Evolutionary conservation across 1,140 invertebrate genomes (phyloP).

Genomic region (Euschistus heros): DNA sequence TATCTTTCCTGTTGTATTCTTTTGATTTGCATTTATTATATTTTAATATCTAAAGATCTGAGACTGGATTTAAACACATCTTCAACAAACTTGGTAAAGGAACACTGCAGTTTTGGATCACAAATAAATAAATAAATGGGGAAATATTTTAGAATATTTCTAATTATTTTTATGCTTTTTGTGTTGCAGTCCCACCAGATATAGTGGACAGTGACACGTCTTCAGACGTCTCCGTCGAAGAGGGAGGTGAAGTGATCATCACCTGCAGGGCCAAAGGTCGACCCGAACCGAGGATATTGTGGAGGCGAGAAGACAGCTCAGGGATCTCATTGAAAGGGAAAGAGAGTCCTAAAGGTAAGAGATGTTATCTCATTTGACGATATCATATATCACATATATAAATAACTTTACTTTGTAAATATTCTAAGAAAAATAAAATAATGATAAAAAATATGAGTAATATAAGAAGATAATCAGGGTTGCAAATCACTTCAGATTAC

Average conservation of each 20-base stretch:
- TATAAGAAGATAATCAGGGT: too few species aligned
- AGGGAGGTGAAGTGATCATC: slow-evolving; percentile 56
- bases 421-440: too few species aligned
- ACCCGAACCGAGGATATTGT: slow-evolving; percentile 44
- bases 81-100: too few species aligned
- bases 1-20: too few species aligned
- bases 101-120: too few species aligned
- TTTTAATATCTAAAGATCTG: too few species aligned
- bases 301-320: slow-evolving; percentile 40
- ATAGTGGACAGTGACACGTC: slow-evolving; percentile 49
- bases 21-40: too few species aligned
- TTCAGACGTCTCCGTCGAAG: slow-evolving; percentile 47
- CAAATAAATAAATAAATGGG: too few species aligned
- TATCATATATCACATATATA: not conserved
- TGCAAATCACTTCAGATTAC: too few species aligned
- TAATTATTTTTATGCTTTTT: slow-evolving; percentile 3
- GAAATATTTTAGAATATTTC: too few species aligned
- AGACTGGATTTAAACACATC: too few species aligned
- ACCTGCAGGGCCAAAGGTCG: slow-evolving; percentile 51
- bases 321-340: not conserved
- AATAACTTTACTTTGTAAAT: not conserved
- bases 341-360: not conserved
- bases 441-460: too few species aligned
- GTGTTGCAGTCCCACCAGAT: slow-evolving; percentile 48
- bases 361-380: not conserved